Evolutionary conservation across 2,113 vertebrate species (phyloP).

Genomic region (Phodopus roborovskii): DNA sequence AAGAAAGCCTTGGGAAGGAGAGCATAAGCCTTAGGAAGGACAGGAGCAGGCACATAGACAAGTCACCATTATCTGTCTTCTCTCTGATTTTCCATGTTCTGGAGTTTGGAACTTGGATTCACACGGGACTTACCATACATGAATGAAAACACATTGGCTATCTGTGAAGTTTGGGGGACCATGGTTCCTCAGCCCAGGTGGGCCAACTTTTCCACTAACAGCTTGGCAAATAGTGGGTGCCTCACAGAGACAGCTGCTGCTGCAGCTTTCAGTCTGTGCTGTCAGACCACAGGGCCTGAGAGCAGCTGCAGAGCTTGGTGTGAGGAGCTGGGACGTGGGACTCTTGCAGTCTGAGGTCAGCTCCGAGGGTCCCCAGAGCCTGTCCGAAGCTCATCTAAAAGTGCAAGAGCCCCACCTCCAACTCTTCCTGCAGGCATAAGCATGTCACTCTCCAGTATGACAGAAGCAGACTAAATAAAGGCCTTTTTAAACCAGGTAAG

Average conservation of each 20-base stretch:
- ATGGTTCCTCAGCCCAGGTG: fast-evolving
- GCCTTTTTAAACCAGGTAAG: background rate
- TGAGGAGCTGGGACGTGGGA: background rate
- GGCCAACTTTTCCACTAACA: background rate
- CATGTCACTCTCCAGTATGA: background rate
- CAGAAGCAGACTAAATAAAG: background rate
- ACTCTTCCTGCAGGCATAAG: background rate
- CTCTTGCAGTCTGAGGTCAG: background rate
- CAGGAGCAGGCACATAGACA: background rate
- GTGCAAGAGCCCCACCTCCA: background rate
- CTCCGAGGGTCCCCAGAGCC: background rate
- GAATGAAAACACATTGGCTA: background rate
- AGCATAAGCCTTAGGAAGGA: background rate
- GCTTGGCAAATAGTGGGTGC: background rate
- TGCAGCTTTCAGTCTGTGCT: background rate
- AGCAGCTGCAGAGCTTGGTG: background rate
- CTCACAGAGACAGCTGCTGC: background rate
- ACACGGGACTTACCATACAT: background rate
- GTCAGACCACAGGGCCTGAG: background rate
- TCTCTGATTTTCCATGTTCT: background rate
- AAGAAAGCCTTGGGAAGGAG: background rate
- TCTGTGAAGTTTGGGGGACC: background rate
- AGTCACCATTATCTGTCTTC: background rate
- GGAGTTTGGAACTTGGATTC: background rate
- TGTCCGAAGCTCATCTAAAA: background rate